Conservation (phyloP, 2,888 invertebrate species). For the Drosophila maculinotata region DNA sequence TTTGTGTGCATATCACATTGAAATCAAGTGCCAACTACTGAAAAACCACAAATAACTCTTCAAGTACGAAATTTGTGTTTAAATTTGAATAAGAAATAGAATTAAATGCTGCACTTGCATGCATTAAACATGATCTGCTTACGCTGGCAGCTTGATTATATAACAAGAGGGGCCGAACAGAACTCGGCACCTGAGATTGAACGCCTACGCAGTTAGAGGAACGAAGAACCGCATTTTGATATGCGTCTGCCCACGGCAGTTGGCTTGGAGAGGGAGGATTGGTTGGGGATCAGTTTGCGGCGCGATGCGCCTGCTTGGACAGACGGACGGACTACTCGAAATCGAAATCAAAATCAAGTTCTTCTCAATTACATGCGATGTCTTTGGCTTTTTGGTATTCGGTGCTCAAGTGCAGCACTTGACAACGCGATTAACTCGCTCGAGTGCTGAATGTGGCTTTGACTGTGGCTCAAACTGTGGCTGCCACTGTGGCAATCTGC, state of each 20-base stretch:
- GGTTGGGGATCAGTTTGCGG: constrained; percentile 9
- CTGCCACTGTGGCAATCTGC: constrained; percentile 34
- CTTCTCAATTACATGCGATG: constrained; percentile 56
- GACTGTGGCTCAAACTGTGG: background rate
- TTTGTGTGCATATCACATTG: constrained; percentile 62
- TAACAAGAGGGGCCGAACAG: no score
- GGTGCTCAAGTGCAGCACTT: constrained; percentile 51
- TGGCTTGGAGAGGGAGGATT: background rate
- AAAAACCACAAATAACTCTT: constrained; percentile 19
- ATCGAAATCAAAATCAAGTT: constrained; percentile 56
- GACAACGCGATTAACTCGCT: constrained; percentile 61
- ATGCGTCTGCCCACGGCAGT: constrained; percentile 5
- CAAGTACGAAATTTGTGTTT: constrained; percentile 30
- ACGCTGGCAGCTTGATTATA: constrained; percentile 27
- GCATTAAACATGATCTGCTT: constrained; percentile 17
- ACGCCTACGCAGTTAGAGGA: constrained; percentile 32
- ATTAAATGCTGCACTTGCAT: constrained; percentile 47
- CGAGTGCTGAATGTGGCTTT: constrained; percentile 18
- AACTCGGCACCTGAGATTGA: constrained; percentile 1
- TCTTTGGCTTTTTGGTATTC: constrained; percentile 29
- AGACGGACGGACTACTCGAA: constrained; percentile 1
- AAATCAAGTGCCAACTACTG: constrained; percentile 44
- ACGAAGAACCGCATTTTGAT: no score
- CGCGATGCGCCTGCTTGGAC: constrained; percentile 11
- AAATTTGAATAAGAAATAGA: no score